Evolutionary conservation across 2,113 vertebrate species (phyloP).

Genomic region (Cricetomys ansorgei): DNA sequence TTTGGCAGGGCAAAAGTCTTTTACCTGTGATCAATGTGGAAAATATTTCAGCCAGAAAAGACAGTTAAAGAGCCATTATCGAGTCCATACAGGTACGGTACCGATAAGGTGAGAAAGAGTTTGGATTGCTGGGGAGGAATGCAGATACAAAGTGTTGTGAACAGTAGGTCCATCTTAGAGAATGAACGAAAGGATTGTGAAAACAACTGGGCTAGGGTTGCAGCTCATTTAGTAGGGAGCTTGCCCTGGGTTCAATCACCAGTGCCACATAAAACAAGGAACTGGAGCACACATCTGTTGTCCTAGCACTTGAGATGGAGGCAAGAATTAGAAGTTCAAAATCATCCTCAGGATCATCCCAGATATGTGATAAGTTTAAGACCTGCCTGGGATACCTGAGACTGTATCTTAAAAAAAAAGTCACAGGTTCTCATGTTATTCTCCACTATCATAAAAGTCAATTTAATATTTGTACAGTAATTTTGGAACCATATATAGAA

Average conservation of each 20-base stretch:
- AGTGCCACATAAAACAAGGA: neutral
- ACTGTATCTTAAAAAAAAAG: neutral
- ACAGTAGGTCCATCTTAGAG: neutral
- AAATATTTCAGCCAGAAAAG: constrained; percentile 96
- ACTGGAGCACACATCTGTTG: neutral
- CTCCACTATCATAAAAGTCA: neutral
- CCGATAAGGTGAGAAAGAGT: neutral
- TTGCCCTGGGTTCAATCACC: neutral
- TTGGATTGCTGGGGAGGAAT: neutral
- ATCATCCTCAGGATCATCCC: neutral
- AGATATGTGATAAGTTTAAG: neutral
- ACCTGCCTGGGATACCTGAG: neutral
- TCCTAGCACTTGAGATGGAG: neutral
- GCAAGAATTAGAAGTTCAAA: neutral
- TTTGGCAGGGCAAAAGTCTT: constrained; percentile 92
- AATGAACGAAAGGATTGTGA: neutral
- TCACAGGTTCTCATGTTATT: neutral
- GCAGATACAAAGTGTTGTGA: neutral
- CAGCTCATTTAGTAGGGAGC: neutral
- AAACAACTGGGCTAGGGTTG: neutral
- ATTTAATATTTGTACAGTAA: constrained; percentile 23
- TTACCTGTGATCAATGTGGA: constrained; percentile 96
- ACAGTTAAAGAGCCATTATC: constrained; percentile 96
- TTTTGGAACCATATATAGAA: constrained; percentile 18
- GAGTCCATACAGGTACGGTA: constrained; percentile 93